phyloP scores from a whole-genome alignment of 2,888 invertebrate species.

The Amblyjoppa proteus region DNA sequence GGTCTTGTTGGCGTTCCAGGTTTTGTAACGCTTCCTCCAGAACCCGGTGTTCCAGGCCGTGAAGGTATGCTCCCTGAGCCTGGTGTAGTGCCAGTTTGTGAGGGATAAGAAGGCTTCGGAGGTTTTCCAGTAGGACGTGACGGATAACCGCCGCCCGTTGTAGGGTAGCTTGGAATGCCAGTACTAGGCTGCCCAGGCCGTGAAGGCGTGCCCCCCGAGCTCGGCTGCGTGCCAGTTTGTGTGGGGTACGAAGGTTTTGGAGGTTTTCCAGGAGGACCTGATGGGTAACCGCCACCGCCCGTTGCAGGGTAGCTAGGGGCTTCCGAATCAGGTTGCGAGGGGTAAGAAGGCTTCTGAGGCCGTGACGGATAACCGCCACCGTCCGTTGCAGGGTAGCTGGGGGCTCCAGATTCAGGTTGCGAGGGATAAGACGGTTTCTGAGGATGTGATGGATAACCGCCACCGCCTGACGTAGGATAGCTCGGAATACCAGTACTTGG shows the following conservation, averaged over 20 bases:
- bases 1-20: conserved; percentile 76
- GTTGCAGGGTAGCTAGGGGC: background rate
- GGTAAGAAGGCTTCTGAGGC: conserved; percentile 31
- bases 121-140: conserved; percentile 62
- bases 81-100: conserved; percentile 65
- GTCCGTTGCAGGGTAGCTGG: background rate
- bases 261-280: conserved; percentile 27
- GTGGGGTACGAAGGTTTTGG: conserved; percentile 67
- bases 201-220: conserved; percentile 78
- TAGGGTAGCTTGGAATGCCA: conserved; percentile 68
- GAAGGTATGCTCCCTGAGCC: conserved; percentile 61
- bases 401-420: background rate
- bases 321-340: conserved; percentile 18
- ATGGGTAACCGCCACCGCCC: background rate
- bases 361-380: conserved; percentile 13
- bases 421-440: conserved; percentile 46
- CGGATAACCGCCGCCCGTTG: conserved; percentile 73
- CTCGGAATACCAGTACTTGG: conserved; percentile 8
- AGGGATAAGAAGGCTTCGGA: conserved; percentile 32
- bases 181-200: conserved; percentile 80
- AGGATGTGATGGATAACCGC: conserved; percentile 23
- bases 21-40: conserved; percentile 36
- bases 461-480: conserved; percentile 68
- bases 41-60: conserved; percentile 10
- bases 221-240: conserved; percentile 74